These are phyloP conservation scores for Leucoptera coffeella DNA, from an alignment of 2,888 invertebrate genomes.

Conservation along the genomic window DNA sequence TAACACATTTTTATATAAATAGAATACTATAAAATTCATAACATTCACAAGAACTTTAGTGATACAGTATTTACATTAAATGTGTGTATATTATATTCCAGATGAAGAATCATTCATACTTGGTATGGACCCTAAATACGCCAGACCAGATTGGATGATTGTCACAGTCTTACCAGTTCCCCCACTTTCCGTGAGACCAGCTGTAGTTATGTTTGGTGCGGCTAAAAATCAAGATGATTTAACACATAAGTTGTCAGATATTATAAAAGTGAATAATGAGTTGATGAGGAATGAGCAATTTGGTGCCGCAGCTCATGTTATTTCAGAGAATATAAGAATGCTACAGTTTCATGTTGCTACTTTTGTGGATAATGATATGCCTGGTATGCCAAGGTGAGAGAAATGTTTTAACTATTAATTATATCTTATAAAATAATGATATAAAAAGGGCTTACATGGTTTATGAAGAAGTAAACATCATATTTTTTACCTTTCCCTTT, in stretches of 20 bases:
- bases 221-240: conserved; percentile 98
- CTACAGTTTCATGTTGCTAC: conserved; percentile 98
- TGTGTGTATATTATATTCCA: conserved; percentile 12
- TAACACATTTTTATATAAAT: too few species aligned
- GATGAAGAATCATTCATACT: conserved; percentile 95
- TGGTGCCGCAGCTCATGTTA: conserved; percentile 96
- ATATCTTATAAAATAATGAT: too few species aligned
- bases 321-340: conserved; percentile 95
- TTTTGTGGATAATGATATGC: conserved; percentile 97
- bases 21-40: too few species aligned
- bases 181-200: conserved; percentile 91
- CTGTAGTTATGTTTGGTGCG: conserved; percentile 99
- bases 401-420: neutral
- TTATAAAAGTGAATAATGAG: conserved; percentile 97
- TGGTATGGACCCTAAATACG: conserved; percentile 95
- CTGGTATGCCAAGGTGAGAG: conserved; percentile 80
- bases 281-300: conserved; percentile 90
- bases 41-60: too few species aligned
- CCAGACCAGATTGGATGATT: conserved; percentile 99
- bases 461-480: too few species aligned
- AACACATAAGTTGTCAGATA: conserved; percentile 97
- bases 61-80: neutral
- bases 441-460: too few species aligned
- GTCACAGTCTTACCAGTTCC: conserved; percentile 96
- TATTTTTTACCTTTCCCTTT: too few species aligned